These are phyloP conservation scores for Macaca mulatta DNA, from an alignment of 2,113 vertebrate species.

Conservation along the genomic window DNA sequence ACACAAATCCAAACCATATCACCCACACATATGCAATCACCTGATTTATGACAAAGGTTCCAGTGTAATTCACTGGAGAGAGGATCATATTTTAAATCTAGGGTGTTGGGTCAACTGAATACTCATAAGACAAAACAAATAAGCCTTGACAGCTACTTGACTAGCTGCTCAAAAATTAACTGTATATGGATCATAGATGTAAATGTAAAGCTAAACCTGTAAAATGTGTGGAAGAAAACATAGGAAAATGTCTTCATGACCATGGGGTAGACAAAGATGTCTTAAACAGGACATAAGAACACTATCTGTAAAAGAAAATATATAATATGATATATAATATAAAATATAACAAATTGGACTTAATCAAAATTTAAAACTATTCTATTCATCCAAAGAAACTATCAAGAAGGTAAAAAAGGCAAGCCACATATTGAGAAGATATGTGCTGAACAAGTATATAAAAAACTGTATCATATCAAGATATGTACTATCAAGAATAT, in stretches of 20 bases:
- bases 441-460: not conserved
- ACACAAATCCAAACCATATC: no score
- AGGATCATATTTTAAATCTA: not conserved
- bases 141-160: not conserved
- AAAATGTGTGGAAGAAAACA: not conserved
- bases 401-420: not conserved
- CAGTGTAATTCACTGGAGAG: not conserved
- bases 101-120: not conserved
- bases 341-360: not conserved
- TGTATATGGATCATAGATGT: not conserved
- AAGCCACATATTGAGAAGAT: not conserved
- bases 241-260: not conserved
- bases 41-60: not conserved
- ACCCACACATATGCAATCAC: not conserved
- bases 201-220: not conserved
- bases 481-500: not conserved
- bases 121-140: not conserved
- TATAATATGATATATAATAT: no score
- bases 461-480: not conserved
- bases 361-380: not conserved
- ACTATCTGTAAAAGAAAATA: not conserved
- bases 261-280: not conserved
- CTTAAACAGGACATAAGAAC: not conserved
- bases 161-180: not conserved
- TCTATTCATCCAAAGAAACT: not conserved